A percentile compares a stretch with the other conserved stretches of the same genome.
Conservation (phyloP, 2,797 vertebrate species). For the Sternarchorhynchus goeldii region DNA sequence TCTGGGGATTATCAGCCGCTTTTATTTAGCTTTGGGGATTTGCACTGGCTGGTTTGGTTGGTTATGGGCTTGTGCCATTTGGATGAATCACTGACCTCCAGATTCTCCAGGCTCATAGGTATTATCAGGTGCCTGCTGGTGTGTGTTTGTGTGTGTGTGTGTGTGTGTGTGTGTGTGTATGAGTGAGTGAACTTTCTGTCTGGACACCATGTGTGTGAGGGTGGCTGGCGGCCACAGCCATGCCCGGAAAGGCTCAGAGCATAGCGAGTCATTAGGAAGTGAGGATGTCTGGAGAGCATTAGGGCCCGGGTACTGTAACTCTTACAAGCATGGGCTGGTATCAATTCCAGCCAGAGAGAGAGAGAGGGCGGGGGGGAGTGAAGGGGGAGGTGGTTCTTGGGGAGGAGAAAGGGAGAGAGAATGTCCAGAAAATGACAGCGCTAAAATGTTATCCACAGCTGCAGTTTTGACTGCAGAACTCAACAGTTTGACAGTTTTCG, state of each 20-base stretch:
- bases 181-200: constrained; percentile 35
- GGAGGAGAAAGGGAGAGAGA: constrained; percentile 35
- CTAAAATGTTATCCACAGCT: constrained; percentile 59
- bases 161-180: constrained; percentile 19
- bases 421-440: constrained; percentile 51
- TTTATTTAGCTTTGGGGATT: constrained; percentile 47
- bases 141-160: constrained; percentile 16
- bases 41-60: constrained; percentile 37
- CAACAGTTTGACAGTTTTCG: constrained; percentile 69
- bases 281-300: constrained; percentile 80
- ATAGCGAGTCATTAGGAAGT: constrained; percentile 82
- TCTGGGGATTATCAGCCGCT: constrained; percentile 44
- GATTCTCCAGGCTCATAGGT: constrained; percentile 49
- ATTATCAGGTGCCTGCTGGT: constrained; percentile 55
- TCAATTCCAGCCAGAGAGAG: constrained; percentile 60
- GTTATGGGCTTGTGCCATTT: constrained; percentile 29
- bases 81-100: constrained; percentile 50
- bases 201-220: constrained; percentile 63
- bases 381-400: constrained; percentile 20
- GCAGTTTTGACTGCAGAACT: constrained; percentile 67
- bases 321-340: constrained; percentile 74
- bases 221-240: constrained; percentile 74
- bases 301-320: constrained; percentile 76
- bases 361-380: constrained; percentile 21
- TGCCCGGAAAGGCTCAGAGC: constrained; percentile 81